Base-by-base conservation (phyloP, 2,797 vertebrate genomes). In the Arremon aurantiirostris region DNA sequence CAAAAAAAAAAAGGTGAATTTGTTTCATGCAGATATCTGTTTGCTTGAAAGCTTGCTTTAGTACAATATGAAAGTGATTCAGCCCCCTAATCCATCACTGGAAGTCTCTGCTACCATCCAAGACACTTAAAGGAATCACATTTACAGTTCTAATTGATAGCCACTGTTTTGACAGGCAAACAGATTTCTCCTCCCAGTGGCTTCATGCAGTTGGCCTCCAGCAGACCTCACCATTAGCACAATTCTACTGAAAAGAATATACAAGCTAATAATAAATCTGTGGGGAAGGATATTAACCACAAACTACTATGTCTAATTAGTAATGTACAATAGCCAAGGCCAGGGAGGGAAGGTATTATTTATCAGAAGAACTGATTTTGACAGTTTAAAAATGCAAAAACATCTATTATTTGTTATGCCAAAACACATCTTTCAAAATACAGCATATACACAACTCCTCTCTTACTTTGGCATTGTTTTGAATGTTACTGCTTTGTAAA, bases 91-190 rank as follows among this genome's bases (percentile, higher is more conserved):
- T 92, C 63, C 91, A 94, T 97, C 90, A 86, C 80, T 96, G 89
- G 66, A 97, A 89, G 95, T 92, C 76, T 93, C 80, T 87, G 49
- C 90, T 93, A 88, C 82, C 60, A 80, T 85, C 73, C 93, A 90
- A 94, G 89, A 88, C 86, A 86, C 93, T 96, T 86, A 94, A 90
- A 69, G 75, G 82, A 89, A 92, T 96, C 95, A 93, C 86, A 94
- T 97, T 93, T 86, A 57, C 44, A 44, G 91, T 96, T 95, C 79
- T 96, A 96, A 97, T 95, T 97, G 96, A 97, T 92, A 95, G 78
- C 72, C 77, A 39, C 68, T 86, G 8, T 96, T 95, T 93, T 96
- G 97, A 97, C 90, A 96, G 87, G 89, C 82, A 92, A 75, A 88
- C 84, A 77, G 86, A 88, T 90, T 85, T 95, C 90, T 87, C 89